Base-by-base conservation (phyloP, 2,888 invertebrate species). In the Eubasilissa splendida region DNA sequence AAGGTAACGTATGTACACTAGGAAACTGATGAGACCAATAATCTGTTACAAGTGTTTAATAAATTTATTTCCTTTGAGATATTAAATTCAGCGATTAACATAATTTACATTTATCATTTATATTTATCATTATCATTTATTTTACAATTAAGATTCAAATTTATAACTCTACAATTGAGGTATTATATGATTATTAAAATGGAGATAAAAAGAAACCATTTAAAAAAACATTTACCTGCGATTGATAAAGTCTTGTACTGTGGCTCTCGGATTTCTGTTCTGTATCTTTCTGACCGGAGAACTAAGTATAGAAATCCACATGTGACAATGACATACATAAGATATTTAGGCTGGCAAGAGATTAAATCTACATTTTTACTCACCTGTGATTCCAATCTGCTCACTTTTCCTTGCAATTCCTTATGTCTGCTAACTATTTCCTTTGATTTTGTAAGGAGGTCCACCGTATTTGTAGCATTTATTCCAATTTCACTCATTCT, bases 361-460 rank as follows among this genome's bases (percentile, higher is more conserved):
- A n/a, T n/a, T n/a, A 60, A 22, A 22, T 22, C 60, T n/a, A 14
- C 12, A 60, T 22, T n/a, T n/a, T n/a, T 52, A 54, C 70, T 89
- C 82, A 97, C 96, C 91, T 96, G 96, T 54, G 93, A 93, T 87
- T 98, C 96, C 82, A 98, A 90, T 87, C 95, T 95, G 86, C 95
- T 95, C 1, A 96, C 96, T 88, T 96, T 95, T 82, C 95, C 94
- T 88, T 98, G 97, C 80, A 98, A 89, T 86, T 98, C 97, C 87
- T 97, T 97, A 87, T 98, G 98, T 52, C 96, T 91, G 79, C 96
- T 93, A 53, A 98, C 97, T 85, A 98, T 98, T 89, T 97, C 96
- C 87, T 96, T 96, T 76, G 96, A 96, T 88, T 96, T 96, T 5
- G 95, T 94, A 80, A 96, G 90, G 80, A 97, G 90, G 88, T 97